Base-by-base conservation (phyloP, 2,888 invertebrate genomes). In the Chymomyza fuscimana region DNA sequence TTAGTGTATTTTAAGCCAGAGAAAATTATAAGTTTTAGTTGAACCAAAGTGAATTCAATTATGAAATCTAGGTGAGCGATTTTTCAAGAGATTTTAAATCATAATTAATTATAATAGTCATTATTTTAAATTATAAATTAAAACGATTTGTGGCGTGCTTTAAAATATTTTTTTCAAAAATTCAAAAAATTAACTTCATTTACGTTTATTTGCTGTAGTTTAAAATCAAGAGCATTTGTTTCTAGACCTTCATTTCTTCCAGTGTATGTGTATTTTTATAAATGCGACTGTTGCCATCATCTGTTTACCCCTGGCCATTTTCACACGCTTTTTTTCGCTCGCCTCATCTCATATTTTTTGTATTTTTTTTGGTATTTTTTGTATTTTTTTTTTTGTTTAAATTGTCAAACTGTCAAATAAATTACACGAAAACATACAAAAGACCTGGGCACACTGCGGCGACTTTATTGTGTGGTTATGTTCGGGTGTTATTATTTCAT, bases 341-440 rank as follows among this genome's bases (percentile, higher is more conserved):
- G 51, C 29, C 62, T 36, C 50, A 6, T 58, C 46, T 46, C 54
- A 65, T 72, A 67, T 73, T 72, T 73, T 59, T 67, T 40, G 40
- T 64, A 65, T 29, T 5, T 19, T 59, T 67, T 19, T 61, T 7
- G n/a, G 4, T 60, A 52, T 36, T 50, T 51, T 63, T 50, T 19
- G 12, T 12, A 7, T 58, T 66, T 74, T 77, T 73, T 74, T 59
- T 65, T 61, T 67, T 61, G 73, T 79, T 66, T 63, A 82, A 87
- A 87, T 82, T 85, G 84, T 82, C 83, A 85, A 85, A 79, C 83
- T 85, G 84, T 86, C 84, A 87, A 85, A 85, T 87, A 85, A 85
- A 85, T 85, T 85, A 87, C 76, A 79, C 62, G 69, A 71, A 73
- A 76, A 79, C 70, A 63, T 63, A 74, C 74, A 82, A 77, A 85